These are phyloP conservation scores for Drosophila pachea DNA, from an alignment of 1,140 invertebrate species.

Conservation along the genomic window DNA sequence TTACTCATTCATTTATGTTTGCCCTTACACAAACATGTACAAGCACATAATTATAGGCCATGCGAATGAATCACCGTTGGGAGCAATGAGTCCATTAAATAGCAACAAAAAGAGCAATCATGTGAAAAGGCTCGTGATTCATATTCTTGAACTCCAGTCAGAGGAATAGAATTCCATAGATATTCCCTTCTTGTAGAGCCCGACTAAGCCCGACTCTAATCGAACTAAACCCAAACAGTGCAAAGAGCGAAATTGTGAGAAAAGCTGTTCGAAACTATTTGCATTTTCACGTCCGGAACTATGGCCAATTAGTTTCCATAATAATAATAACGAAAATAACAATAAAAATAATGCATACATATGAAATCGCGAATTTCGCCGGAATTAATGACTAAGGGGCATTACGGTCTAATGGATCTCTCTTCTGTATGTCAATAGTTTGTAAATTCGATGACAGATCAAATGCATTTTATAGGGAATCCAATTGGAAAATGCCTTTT, in stretches of 20 bases:
- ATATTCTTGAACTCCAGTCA: constrained; percentile 16
- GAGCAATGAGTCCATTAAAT: constrained; percentile 17
- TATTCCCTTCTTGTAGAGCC: background rate
- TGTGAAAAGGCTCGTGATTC: constrained; percentile 39
- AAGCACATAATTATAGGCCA: constrained; percentile 12
- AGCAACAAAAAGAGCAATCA: constrained; percentile 18
- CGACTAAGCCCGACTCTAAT: background rate
- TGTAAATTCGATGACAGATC: background rate
- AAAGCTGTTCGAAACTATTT: constrained; percentile 12
- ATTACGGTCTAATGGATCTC: background rate
- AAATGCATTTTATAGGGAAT: background rate
- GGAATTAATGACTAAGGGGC: constrained; percentile 7
- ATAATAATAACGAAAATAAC: constrained; percentile 13
- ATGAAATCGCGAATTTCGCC: constrained; percentile 11
- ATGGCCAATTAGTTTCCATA: constrained; percentile 36
- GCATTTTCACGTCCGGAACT: constrained; percentile 32
- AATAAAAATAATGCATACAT: constrained; percentile 6
- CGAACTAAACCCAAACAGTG: background rate
- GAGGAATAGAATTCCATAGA: background rate
- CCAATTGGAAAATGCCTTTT: too few species aligned
- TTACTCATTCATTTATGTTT: constrained; percentile 19
- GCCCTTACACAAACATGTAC: constrained; percentile 10
- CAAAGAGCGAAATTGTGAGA: background rate
- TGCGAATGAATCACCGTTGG: constrained; percentile 34
- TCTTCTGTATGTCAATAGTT: background rate